phyloP scores from a whole-genome alignment of 2,888 invertebrate genomes.

The Lochmaea crataegi region DNA sequence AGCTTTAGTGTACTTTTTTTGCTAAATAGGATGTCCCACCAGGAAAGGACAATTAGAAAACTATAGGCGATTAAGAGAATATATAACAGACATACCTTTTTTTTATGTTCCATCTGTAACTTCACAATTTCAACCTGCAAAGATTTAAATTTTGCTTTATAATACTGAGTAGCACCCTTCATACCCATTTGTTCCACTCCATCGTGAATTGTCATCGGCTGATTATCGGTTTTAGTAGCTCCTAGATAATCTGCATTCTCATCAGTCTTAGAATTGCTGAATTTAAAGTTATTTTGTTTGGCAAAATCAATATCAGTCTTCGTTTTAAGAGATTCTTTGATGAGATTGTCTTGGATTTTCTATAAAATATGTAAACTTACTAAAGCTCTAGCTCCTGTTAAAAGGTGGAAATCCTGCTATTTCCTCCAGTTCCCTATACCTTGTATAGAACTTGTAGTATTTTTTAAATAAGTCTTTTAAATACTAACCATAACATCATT shows the following conservation, averaged over 20 bases:
- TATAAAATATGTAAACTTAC: constrained; percentile 39
- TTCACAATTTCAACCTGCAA: constrained; percentile 57
- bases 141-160: constrained; percentile 60
- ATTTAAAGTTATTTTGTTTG: constrained; percentile 42
- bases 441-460: no score
- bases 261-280: constrained; percentile 23
- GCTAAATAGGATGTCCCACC: no score
- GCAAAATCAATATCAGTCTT: constrained; percentile 44
- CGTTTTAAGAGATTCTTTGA: constrained; percentile 51
- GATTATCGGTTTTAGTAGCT: constrained; percentile 16
- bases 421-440: no score
- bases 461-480: constrained; percentile 9
- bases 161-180: constrained; percentile 58
- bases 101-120: constrained; percentile 56
- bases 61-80: no score
- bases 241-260: constrained; percentile 7
- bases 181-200: constrained; percentile 57
- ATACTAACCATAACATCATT: constrained; percentile 60
- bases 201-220: constrained; percentile 39
- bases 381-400: no score
- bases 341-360: constrained; percentile 58
- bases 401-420: no score
- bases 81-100: constrained; percentile 51
- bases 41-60: no score
- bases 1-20: no score